phyloP scores from a whole-genome alignment of 2,797 vertebrate species.

The Pseudochirops corinnae region DNA sequence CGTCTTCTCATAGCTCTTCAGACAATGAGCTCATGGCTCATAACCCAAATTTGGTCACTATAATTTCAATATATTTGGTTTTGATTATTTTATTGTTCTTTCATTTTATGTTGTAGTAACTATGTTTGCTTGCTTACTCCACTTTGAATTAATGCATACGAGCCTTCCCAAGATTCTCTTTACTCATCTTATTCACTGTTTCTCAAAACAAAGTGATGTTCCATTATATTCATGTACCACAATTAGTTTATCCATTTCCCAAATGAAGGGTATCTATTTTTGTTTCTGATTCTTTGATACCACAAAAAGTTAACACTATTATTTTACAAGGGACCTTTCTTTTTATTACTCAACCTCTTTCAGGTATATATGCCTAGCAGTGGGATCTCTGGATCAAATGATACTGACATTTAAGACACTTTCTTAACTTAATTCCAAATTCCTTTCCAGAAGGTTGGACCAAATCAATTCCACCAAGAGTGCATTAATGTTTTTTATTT shows the following conservation, averaged over 20 bases:
- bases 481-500: neutral
- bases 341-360: neutral
- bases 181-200: neutral
- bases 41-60: neutral
- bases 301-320: neutral
- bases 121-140: neutral
- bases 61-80: neutral
- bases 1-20: neutral
- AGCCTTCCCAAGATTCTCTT: neutral
- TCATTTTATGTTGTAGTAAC: neutral
- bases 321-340: neutral
- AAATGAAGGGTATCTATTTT: neutral
- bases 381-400: neutral
- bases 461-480: neutral
- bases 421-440: neutral
- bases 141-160: neutral
- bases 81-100: neutral
- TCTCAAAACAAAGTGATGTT: neutral
- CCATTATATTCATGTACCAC: neutral
- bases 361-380: neutral
- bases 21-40: too few relatives aligned
- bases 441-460: neutral
- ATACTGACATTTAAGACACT: too few relatives aligned
- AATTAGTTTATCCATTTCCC: neutral
- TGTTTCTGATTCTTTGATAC: neutral